Percentiles rank a stretch among this genome's conserved stretches.
Conservation (phyloP, 2,113 vertebrate genomes). For the Peromyscus polionotus region DNA sequence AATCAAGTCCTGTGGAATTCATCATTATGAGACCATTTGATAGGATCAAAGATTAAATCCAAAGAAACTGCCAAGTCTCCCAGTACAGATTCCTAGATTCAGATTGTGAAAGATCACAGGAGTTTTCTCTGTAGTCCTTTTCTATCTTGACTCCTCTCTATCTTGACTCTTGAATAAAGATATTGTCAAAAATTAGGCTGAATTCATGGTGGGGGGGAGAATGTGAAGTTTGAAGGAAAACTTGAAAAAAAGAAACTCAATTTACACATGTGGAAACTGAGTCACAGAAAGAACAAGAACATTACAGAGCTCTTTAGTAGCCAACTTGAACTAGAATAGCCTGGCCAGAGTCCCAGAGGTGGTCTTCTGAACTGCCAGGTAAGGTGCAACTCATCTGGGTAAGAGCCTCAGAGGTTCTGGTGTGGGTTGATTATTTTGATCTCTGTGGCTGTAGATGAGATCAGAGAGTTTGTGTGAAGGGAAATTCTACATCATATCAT, state of each 20-base stretch:
- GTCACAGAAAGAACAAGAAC: neutral
- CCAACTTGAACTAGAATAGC: neutral
- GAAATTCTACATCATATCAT: conserved; percentile 75
- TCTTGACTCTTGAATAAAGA: neutral
- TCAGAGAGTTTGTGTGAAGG: conserved; percentile 81
- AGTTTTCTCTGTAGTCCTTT: neutral
- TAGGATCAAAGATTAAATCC: neutral
- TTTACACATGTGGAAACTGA: neutral
- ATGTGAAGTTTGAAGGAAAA: conserved; percentile 20
- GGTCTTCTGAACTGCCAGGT: conserved; percentile 47
- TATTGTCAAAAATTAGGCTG: neutral
- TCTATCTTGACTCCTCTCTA: neutral
- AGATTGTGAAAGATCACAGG: neutral
- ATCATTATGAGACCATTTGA: conserved; percentile 14
- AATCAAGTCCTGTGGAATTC: neutral
- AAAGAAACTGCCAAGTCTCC: neutral
- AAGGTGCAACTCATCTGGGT: conserved; percentile 77
- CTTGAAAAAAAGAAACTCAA: neutral
- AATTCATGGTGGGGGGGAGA: neutral
- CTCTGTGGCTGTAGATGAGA: conserved; percentile 82
- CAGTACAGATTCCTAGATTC: neutral
- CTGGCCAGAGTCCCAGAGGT: neutral
- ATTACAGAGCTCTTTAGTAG: neutral
- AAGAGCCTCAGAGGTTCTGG: conserved; percentile 79
- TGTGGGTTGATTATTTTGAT: conserved; percentile 83